Evolutionary conservation across 2,888 invertebrate species (phyloP), one percentile per base, ranked within the genome.

Genomic region (Nineta flava): DNA sequence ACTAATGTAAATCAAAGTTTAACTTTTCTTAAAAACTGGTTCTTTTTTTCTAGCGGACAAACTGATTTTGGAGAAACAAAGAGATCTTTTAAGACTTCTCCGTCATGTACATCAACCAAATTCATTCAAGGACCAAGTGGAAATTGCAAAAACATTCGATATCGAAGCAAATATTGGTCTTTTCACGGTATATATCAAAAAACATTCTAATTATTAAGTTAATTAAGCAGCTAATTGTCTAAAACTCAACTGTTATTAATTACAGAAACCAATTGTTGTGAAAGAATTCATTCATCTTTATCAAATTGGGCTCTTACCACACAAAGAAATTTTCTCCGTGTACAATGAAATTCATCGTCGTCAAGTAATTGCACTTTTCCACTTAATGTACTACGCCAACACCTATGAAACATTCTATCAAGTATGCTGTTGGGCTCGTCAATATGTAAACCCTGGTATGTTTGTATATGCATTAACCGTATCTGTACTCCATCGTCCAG

Each of bases 61-160:
- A 55, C 69, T 72, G 51, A 62, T 76, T 50, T 68, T 76, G 59
- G 62, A 63, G 50, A 74, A 71, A 62, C 76, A 78, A 61, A 63
- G 73, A 50, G 70, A 75, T 59, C 66, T 79, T 53, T 61, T 79
- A 59, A 69, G 71, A 57, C 69, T 81, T 53, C 63, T 79, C 61
- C 74, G 76, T 59, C 73, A 76, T 61, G 74, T 81, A 54, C 73
- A 76, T 55, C 81, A 84, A 61, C 76, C 75, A 0, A 69, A 76
- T 54, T 69, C 72, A 49, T 62, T 72, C 57, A 63, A 70, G 34
- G 71, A 75, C 54, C 67, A 72, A 51, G 65, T 68, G 50, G 73
- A 76, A 32, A 70, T 77, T 51, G 79, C 77, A 55, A 65, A 72
- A 50, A 62, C 62, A 53, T 85, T 72, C 62, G 67, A 72, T 54